Conservation (phyloP, 1,140 invertebrate genomes). For the Ctenoplectra terminalis region DNA sequence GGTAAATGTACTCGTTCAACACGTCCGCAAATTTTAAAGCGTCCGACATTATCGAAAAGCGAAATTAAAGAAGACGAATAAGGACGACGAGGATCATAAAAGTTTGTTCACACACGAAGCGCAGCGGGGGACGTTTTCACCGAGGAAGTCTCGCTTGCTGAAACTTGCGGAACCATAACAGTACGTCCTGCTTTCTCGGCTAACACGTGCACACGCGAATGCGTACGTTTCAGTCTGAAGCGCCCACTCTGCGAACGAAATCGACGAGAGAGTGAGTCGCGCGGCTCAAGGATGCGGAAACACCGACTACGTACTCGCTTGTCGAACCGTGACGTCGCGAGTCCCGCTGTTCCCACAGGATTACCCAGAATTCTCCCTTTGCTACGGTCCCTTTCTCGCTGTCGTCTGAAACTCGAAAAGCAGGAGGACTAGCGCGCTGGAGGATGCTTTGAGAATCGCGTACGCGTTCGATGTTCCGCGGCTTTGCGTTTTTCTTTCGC, state of each 20-base stretch:
- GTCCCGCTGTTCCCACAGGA: constrained; percentile 47
- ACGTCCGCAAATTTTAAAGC: too few relatives aligned
- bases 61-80: too few relatives aligned
- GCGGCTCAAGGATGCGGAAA: constrained; percentile 66
- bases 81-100: too few relatives aligned
- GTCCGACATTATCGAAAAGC: too few relatives aligned
- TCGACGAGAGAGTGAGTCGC: constrained; percentile 46
- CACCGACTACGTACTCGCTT: constrained; percentile 60
- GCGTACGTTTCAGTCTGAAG: constrained; percentile 33
- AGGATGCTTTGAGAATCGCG: constrained; percentile 2
- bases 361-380: constrained; percentile 36
- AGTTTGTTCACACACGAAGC: too few relatives aligned
- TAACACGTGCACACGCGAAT: constrained; percentile 30
- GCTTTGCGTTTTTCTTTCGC: not conserved
- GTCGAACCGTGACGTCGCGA: constrained; percentile 66
- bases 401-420: constrained; percentile 31
- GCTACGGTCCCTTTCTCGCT: not conserved
- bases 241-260: constrained; percentile 22
- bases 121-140: constrained; percentile 9
- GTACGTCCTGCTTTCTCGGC: not conserved
- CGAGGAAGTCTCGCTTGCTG: constrained; percentile 17
- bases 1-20: too few relatives aligned
- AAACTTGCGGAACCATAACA: too few relatives aligned
- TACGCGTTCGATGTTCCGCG: constrained; percentile 29
- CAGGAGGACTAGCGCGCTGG: constrained; percentile 19